These are phyloP conservation scores for Tetranychus piercei DNA, from an alignment of 2,888 invertebrate species.

Conservation along the genomic window DNA sequence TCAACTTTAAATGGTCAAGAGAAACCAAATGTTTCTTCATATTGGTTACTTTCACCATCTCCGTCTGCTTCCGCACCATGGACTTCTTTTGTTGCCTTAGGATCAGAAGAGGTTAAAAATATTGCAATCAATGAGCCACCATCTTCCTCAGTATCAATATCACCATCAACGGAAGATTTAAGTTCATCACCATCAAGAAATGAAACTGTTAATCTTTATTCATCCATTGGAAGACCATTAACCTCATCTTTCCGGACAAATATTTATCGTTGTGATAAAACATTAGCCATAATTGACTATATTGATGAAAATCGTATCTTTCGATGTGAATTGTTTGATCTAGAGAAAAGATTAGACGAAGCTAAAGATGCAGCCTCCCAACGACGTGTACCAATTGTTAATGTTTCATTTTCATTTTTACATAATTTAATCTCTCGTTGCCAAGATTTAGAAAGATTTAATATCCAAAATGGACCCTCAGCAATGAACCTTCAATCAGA, in stretches of 20 bases:
- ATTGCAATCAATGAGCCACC: not conserved
- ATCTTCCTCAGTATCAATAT: not conserved
- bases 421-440: not conserved
- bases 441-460: not conserved
- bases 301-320: not conserved
- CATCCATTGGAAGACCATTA: not conserved
- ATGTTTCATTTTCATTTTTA: not conserved
- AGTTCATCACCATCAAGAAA: not conserved
- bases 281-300: conserved; percentile 3
- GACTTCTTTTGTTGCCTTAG: not conserved
- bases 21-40: too few relatives aligned
- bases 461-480: not conserved
- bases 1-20: too few relatives aligned
- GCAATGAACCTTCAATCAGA: not conserved
- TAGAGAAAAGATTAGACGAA: conserved; percentile 1
- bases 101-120: not conserved
- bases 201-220: not conserved
- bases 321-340: conserved; percentile 7
- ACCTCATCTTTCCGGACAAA: not conserved
- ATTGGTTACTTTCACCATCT: not conserved
- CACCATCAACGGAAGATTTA: not conserved
- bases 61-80: not conserved
- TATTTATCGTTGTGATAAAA: conserved; percentile 4
- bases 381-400: not conserved
- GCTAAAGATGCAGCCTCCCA: not conserved